Evolutionary conservation across 2,797 vertebrate species (phyloP).

Genomic region (Miichthys miiuy): DNA sequence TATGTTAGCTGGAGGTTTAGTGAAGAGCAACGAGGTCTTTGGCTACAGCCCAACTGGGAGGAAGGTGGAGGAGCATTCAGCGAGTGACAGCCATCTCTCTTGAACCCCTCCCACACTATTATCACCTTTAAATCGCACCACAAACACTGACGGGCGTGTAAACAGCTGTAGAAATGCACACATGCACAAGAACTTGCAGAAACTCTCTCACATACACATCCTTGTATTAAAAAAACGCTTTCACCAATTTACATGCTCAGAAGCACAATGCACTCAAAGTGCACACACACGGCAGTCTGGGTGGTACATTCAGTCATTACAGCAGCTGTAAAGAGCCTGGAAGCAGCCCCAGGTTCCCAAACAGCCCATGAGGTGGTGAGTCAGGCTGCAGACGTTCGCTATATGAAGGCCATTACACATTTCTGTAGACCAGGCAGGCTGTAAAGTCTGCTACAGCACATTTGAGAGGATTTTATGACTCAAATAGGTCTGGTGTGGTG

Average conservation of each 20-base stretch:
- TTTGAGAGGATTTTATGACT: neutral
- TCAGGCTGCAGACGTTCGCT: conserved; percentile 26
- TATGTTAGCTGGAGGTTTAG: conserved; percentile 45
- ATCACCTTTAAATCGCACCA: conserved; percentile 9
- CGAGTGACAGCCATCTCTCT: conserved; percentile 37
- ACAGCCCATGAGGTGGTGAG: conserved; percentile 23
- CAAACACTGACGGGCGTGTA: conserved; percentile 21
- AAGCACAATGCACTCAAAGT: neutral
- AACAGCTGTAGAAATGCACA: conserved; percentile 17
- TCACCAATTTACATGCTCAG: neutral
- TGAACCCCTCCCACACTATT: conserved; percentile 21
- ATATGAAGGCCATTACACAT: conserved; percentile 4
- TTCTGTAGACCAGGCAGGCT: conserved; percentile 26
- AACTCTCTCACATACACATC: neutral
- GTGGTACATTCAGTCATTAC: conserved; percentile 38
- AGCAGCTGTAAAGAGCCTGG: conserved; percentile 42
- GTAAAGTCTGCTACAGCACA: conserved; percentile 21
- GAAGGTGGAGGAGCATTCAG: conserved; percentile 59
- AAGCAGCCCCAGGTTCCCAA: conserved; percentile 37
- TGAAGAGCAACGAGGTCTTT: conserved; percentile 29
- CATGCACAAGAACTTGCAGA: neutral
- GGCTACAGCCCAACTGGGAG: conserved; percentile 43
- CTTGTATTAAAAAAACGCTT: neutral
- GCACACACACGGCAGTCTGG: conserved; percentile 22
- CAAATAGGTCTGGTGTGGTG: neutral